Base-by-base conservation (phyloP, 2,888 invertebrate genomes). In the Onthophagus sagittarius region DNA sequence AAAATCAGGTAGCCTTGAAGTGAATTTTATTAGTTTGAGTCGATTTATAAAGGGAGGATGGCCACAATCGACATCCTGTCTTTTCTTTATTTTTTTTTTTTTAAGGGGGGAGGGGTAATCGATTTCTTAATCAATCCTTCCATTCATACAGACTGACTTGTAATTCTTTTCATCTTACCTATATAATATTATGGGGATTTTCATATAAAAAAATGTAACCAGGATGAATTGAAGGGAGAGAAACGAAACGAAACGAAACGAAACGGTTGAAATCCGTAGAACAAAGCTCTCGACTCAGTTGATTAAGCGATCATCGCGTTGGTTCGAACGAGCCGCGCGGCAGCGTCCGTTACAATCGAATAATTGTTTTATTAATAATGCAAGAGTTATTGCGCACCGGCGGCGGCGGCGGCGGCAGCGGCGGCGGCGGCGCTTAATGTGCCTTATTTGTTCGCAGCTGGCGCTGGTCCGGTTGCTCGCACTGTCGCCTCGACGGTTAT, bases 331-430 rank as follows among this genome's bases (percentile, higher is more conserved):
- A 6, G 23, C 23, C 67, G 15, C 23, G 31, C 67, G 23, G 15
- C 23, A 23, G 67, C 67, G 15, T 23, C 23, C 64, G 23, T 64
- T 67, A 67, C 67, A 67, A 67, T 67, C 67, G 67, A 67, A 67
- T 67, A 67, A 67, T 67, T 67, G 67, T 67, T 67, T 67, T 67
- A 67, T 67, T 67, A 67, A 67, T 67, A 67, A 67, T 67, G 67
- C 67, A 67, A 32, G 67, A 67, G 32, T 67, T 67, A 67, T 67
- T 67, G 67, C 32, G 67, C 32, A 32, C 63, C 15, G 15, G 63
- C 63, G 63, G 15, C 15, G 15, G 63, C 15, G 15, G 63, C 63
- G 63, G 15, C 15, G 15, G 63, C 63, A 23, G 23, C 15, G 63
- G 63, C 15, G 63, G 63, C 14, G 23, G 67, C 67, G 32, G 67